Percentiles rank a stretch among this genome's conserved stretches.
phyloP scores from a whole-genome alignment of 1,140 invertebrate genomes.

The Dysdera silvatica region DNA sequence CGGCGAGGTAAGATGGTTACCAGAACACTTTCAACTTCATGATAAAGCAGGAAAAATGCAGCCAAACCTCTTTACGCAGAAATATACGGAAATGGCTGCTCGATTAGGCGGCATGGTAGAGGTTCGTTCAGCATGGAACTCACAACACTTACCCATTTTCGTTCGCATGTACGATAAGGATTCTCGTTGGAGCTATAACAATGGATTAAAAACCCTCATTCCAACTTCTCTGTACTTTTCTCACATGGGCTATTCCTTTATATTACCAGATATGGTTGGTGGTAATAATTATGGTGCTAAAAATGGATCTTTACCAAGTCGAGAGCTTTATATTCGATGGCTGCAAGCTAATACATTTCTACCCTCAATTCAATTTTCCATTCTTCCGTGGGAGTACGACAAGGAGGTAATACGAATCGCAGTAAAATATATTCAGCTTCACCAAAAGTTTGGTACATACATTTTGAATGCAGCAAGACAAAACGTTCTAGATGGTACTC shows the following conservation, averaged over 20 bases:
- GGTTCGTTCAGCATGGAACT: conserved; percentile 57
- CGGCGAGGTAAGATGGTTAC: conserved; percentile 59
- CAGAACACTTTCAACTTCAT: conserved; percentile 36
- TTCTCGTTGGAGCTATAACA: conserved; percentile 66
- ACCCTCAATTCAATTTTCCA: conserved; percentile 79
- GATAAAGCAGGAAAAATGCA: conserved; percentile 45
- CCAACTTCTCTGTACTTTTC: conserved; percentile 61
- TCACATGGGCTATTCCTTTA: conserved; percentile 71
- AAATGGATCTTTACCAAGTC: conserved; percentile 43
- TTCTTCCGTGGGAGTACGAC: conserved; percentile 78
- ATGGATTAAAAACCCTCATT: conserved; percentile 66
- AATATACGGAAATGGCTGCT: conserved; percentile 57
- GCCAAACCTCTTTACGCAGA: conserved; percentile 54
- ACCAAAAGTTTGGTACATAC: conserved; percentile 55
- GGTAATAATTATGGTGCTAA: conserved; percentile 60
- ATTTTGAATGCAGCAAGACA: conserved; percentile 47
- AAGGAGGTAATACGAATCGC: conserved; percentile 58
- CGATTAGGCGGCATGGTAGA: conserved; percentile 62
- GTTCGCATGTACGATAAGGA: conserved; percentile 81
- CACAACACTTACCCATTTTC: conserved; percentile 70
- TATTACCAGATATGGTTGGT: conserved; percentile 86
- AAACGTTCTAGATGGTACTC: conserved; percentile 36
- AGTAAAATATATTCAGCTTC: conserved; percentile 57
- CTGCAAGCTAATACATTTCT: conserved; percentile 76
- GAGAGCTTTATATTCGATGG: conserved; percentile 85